Evolutionary conservation across 2,797 vertebrate genomes (phyloP).

Genomic region (Toxotes lorentzi): DNA sequence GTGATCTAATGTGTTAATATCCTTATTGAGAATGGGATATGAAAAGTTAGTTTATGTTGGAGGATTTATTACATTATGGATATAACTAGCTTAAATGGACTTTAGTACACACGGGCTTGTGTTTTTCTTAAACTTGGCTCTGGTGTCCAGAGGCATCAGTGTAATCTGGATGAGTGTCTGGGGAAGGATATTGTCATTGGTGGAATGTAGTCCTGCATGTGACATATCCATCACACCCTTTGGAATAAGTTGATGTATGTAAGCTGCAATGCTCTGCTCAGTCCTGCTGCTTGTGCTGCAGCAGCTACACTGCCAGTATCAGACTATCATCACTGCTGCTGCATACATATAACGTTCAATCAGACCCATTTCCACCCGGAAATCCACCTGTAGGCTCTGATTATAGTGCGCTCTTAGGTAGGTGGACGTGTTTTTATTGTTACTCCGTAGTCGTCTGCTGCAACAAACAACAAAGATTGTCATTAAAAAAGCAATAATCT

Average conservation of each 20-base stretch:
- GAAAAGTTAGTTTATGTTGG: neutral
- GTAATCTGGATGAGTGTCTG: neutral
- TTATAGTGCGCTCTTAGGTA: neutral
- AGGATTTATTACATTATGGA: neutral
- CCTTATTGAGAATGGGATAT: neutral
- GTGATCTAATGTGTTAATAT: neutral
- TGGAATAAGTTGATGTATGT: constrained; percentile 2
- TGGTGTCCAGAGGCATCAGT: neutral
- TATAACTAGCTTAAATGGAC: neutral
- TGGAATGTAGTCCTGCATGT: neutral
- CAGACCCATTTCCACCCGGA: neutral
- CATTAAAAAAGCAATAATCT: neutral
- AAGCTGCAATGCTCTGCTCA: neutral
- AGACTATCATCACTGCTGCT: constrained; percentile 8
- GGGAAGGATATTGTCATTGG: neutral
- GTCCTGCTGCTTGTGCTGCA: neutral
- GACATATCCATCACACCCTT: neutral
- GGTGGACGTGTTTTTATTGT: neutral
- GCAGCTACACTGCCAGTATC: neutral
- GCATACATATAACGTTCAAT: constrained; percentile 17
- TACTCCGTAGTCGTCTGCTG: neutral
- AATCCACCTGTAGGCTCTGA: constrained; percentile 22
- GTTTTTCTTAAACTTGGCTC: neutral
- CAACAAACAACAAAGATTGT: constrained; percentile 7
- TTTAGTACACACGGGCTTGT: neutral